These are phyloP conservation scores for Acipenser transmontanus DNA, from an alignment of 2,797 vertebrate species.

Conservation along the genomic window DNA sequence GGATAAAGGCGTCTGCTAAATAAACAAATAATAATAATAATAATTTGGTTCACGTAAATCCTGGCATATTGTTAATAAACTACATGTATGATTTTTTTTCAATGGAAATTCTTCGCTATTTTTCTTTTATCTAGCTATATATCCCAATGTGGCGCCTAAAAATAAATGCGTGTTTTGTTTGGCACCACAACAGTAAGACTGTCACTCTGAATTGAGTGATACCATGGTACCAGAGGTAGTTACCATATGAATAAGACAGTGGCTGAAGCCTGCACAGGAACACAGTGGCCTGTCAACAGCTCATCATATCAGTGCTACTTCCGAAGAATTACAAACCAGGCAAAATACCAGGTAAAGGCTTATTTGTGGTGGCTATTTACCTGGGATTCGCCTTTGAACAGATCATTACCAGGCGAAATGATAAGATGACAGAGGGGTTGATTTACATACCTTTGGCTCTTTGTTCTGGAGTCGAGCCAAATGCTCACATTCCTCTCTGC, in stretches of 20 bases:
- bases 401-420: slow-evolving; percentile 12
- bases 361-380: background rate
- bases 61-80: no score
- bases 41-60: no score
- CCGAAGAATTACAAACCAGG: background rate
- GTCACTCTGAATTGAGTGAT: no score
- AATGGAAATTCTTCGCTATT: no score
- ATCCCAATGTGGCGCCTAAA: no score
- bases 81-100: no score
- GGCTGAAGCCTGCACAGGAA: background rate
- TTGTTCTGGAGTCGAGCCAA: slow-evolving; percentile 54
- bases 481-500: slow-evolving; percentile 58
- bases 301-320: background rate
- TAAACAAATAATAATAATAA: no score
- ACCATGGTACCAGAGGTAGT: background rate
- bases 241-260: slow-evolving; percentile 8
- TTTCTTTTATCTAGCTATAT: no score
- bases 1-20: no score
- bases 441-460: slow-evolving; percentile 40
- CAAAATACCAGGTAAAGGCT: background rate
- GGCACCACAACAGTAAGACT: no score
- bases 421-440: slow-evolving; percentile 38
- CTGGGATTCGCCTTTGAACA: slow-evolving; percentile 1
- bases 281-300: background rate
- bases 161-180: no score